phyloP scores from a whole-genome alignment of 2,888 invertebrate genomes.

The Papilio elwesi region DNA sequence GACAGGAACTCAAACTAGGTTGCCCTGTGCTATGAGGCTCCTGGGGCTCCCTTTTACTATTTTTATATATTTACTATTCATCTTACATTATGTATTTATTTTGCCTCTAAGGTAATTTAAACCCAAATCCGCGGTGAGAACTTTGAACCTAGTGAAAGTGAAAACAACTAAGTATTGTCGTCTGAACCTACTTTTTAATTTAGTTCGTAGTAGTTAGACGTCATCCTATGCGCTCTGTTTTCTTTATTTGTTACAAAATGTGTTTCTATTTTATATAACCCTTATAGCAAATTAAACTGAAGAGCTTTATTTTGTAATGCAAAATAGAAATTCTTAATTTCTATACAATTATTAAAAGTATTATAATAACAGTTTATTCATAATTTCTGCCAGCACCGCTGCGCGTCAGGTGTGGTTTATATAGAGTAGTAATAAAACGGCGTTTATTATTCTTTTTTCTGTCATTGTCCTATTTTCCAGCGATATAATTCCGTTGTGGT shows the following conservation, averaged over 20 bases:
- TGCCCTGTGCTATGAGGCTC: too few relatives aligned
- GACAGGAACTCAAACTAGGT: too few relatives aligned
- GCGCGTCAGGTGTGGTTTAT: not conserved
- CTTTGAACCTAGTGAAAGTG: not conserved
- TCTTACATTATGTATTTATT: not conserved
- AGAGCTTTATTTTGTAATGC: not conserved
- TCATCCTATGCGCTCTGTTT: not conserved
- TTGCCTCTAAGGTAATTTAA: not conserved
- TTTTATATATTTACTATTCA: not conserved
- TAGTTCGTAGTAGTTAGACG: not conserved
- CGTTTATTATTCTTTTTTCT: conserved; percentile 38
- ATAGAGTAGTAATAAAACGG: conserved; percentile 21
- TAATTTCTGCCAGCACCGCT: not conserved
- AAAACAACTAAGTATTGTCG: not conserved
- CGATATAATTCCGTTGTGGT: conserved; percentile 26
- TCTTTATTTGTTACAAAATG: not conserved
- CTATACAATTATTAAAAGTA: too few relatives aligned
- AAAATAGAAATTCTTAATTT: not conserved
- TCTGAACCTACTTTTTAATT: conserved; percentile 1
- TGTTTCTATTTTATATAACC: not conserved
- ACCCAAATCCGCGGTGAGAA: not conserved
- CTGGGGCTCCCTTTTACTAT: too few relatives aligned
- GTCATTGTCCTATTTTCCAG: conserved; percentile 33
- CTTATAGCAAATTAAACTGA: too few relatives aligned
- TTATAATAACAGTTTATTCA: too few relatives aligned